Evolutionary conservation across 2,888 invertebrate species (phyloP), one percentile per base, ranked within the genome.

Genomic region (Drosophila neoperkinsi): DNA sequence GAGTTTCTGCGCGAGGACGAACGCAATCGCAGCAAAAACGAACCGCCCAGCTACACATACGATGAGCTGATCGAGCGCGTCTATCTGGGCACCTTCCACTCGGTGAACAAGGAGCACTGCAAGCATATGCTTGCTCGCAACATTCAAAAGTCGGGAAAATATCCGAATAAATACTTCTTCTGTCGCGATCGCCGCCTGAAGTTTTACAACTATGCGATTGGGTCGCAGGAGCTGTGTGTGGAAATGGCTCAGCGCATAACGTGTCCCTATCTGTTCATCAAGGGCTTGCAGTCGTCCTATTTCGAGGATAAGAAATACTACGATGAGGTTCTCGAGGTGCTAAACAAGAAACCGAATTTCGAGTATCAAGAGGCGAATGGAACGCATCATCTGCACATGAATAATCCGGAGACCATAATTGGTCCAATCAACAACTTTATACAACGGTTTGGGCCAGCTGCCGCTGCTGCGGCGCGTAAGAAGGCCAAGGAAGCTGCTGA

Each of bases 341-440:
- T 96, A 49, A 94, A 94, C 63, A 93, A 93, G 67, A 94, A 95
- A 82, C 91, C 93, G 0, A 94, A 95, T 71, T 96, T 95, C 82
- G 94, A 95, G 89, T 94, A 94, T 81, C 94, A 95, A 55, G 94
- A 94, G 67, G 93, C 96, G 1, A 94, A 95, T 60, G 96, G 96
- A 3, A 94, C 94, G 4, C 97, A 97, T 93, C 96, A 97, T 92
- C 93, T 96, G 68, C 97, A 97, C 93, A 94, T 97, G 79, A 96
- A 95, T 81, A 94, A 95, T 84, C 96, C 96, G 5, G 94, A 95
- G 90, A 83, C 85, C 61, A 93, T 96, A 38, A 94, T 94, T 25
- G 94, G 94, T 0, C 90, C 94, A 49, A 94, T 96, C 59, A 93
- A 94, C 76, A 93, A 94, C 33, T 96, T 96, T 91, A 93, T 96